A percentile compares a stretch with the other conserved stretches of the same genome.
These are phyloP conservation scores for Hemistola chrysoprasaria DNA, from an alignment of 2,888 invertebrate genomes.

Conservation along the genomic window DNA sequence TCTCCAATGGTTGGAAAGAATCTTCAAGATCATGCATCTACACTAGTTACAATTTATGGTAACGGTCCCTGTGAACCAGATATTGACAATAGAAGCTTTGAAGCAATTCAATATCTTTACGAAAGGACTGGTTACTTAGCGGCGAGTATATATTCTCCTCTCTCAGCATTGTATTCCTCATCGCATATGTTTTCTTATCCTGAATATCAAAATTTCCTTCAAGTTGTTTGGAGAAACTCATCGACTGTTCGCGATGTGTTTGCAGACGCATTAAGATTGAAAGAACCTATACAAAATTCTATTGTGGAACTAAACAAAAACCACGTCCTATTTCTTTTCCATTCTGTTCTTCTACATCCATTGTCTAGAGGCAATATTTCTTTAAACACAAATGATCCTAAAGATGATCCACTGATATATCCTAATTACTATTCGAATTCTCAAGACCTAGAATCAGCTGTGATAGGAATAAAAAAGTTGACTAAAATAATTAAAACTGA, in stretches of 20 bases:
- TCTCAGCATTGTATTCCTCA: not conserved
- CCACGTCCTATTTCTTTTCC: conserved; percentile 48
- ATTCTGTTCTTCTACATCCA: conserved; percentile 68
- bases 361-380: conserved; percentile 78
- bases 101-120: no score
- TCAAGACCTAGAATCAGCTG: conserved; percentile 69
- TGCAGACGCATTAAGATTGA: conserved; percentile 22
- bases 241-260: no score
- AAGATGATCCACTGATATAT: conserved; percentile 82
- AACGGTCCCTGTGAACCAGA: no score
- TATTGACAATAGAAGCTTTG: no score
- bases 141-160: no score
- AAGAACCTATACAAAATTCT: conserved; percentile 38
- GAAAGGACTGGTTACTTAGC: no score
- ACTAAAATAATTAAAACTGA: conserved; percentile 43
- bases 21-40: no score
- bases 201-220: no score
- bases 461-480: conserved; percentile 46
- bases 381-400: conserved; percentile 79
- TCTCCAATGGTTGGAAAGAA: conserved; percentile 34
- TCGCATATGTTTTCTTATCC: no score
- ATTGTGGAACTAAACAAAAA: conserved; percentile 43
- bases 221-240: no score
- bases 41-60: no score
- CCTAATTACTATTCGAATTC: conserved; percentile 83